Percentiles rank a stretch among this genome's conserved stretches.
phyloP scores from a whole-genome alignment of 2,888 invertebrate species.

The Eristalis intricaria region DNA sequence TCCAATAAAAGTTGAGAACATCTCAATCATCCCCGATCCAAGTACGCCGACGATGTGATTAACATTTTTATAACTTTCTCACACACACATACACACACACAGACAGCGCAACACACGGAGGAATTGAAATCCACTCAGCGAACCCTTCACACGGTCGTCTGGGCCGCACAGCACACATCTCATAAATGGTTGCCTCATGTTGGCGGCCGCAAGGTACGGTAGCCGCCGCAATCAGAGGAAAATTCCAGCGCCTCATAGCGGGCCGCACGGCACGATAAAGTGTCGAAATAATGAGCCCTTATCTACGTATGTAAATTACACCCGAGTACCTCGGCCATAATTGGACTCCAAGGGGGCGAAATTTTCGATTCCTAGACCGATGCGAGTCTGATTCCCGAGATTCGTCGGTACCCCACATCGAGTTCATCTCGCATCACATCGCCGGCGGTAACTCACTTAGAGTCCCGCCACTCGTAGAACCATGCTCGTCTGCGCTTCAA shows the following conservation, averaged over 20 bases:
- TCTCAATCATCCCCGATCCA: constrained; percentile 56
- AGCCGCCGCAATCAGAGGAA: constrained; percentile 52
- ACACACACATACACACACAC: not conserved
- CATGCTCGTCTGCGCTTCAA: not conserved
- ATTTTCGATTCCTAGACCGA: constrained; percentile 47
- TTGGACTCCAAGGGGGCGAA: constrained; percentile 49
- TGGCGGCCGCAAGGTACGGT: constrained; percentile 42
- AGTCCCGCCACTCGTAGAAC: constrained; percentile 26
- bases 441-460: constrained; percentile 60
- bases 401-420: not conserved
- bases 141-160: constrained; percentile 13
- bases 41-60: constrained; percentile 48
- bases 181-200: constrained; percentile 35
- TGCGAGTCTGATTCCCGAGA: not conserved
- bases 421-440: constrained; percentile 49
- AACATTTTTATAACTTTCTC: constrained; percentile 62
- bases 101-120: no score
- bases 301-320: constrained; percentile 70
- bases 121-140: not conserved
- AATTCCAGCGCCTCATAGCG: not conserved
- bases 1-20: constrained; percentile 55
- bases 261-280: constrained; percentile 43
- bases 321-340: constrained; percentile 60
- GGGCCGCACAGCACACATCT: not conserved
- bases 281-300: constrained; percentile 72